phyloP scores from a whole-genome alignment of 2,797 vertebrate genomes.

The Leucoraja ocellata region DNA sequence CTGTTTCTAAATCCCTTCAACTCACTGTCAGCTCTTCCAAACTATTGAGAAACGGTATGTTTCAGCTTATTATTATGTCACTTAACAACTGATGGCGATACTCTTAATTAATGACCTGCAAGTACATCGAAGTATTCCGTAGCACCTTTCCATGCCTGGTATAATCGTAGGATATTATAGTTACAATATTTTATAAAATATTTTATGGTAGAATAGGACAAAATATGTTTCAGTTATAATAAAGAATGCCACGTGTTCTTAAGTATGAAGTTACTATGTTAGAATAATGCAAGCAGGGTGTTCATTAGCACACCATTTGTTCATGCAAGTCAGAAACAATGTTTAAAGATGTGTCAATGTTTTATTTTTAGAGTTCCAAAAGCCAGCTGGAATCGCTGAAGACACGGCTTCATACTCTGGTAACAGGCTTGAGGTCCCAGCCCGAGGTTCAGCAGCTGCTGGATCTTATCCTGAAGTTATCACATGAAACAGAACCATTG shows the following conservation, averaged over 20 bases:
- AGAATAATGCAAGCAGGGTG: no score
- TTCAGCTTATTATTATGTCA: not conserved
- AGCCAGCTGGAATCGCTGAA: not conserved
- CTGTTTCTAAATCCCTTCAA: no score
- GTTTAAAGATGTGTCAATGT: not conserved
- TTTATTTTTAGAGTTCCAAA: constrained; percentile 25
- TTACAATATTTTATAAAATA: not conserved
- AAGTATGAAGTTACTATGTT: not conserved
- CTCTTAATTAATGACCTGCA: not conserved
- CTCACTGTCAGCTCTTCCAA: no score
- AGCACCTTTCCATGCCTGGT: not conserved
- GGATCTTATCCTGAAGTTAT: not conserved
- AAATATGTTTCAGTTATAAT: not conserved
- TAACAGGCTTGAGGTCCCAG: not conserved
- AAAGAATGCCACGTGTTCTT: not conserved
- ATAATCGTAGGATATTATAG: not conserved
- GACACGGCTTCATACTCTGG: not conserved
- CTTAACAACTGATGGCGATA: not conserved
- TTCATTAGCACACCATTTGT: not conserved
- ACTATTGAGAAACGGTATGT: no score
- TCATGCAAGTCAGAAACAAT: not conserved
- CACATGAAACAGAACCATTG: not conserved
- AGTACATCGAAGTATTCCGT: not conserved
- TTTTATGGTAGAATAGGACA: not conserved
- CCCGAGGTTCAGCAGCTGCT: not conserved